Evolutionary conservation across 2,113 vertebrate species (phyloP).

Genomic region (Gymnarchus niloticus): DNA sequence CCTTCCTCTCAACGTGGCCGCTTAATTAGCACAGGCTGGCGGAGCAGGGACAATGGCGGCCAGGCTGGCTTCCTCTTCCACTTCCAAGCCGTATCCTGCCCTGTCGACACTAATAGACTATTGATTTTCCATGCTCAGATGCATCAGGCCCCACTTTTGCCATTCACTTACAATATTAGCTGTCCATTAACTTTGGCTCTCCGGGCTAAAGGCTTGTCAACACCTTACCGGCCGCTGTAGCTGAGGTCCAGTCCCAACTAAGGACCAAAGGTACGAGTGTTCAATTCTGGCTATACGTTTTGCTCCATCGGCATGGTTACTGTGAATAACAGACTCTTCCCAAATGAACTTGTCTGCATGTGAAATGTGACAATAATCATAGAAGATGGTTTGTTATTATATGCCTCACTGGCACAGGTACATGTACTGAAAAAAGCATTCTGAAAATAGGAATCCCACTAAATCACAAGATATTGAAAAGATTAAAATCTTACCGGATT

Average conservation of each 20-base stretch:
- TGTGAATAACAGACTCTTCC: not conserved
- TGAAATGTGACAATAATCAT: not conserved
- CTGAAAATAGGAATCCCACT: not conserved
- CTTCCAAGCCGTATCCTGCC: conserved; percentile 45
- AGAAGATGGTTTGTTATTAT: not conserved
- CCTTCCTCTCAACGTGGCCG: conserved; percentile 52
- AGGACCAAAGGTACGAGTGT: not conserved
- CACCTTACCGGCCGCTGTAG: conserved; percentile 26
- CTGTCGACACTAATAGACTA: conserved; percentile 85
- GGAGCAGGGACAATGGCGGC: conserved; percentile 37
- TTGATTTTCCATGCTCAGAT: conserved; percentile 86
- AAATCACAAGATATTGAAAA: too few relatives aligned
- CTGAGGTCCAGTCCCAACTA: conserved; percentile 14
- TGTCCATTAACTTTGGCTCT: conserved; percentile 78
- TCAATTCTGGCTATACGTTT: not conserved
- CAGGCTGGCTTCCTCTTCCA: conserved; percentile 18
- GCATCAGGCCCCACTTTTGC: conserved; percentile 75
- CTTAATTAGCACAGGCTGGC: conserved; percentile 64
- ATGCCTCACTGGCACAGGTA: not conserved
- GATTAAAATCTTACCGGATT: not conserved
- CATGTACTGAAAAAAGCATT: not conserved
- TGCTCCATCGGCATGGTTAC: not conserved
- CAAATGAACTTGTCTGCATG: not conserved
- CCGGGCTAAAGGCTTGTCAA: conserved; percentile 60
- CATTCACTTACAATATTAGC: conserved; percentile 84